Base-by-base conservation (phyloP, 2,888 invertebrate genomes). In the Epiblema foenella region DNA sequence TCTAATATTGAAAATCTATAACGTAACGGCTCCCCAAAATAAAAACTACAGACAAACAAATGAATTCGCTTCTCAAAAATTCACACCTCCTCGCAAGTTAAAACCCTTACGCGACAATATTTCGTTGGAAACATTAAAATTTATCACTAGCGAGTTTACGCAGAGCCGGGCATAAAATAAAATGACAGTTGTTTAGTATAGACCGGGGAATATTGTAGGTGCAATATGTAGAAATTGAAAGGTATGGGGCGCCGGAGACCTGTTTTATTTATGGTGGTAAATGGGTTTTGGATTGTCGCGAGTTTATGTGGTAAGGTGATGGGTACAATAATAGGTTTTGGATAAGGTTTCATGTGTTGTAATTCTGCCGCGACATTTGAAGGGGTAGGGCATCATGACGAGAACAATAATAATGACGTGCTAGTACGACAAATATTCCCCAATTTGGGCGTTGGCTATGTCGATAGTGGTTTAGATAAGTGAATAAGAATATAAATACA, bases 181-280 rank as follows among this genome's bases (percentile, higher is more conserved):
- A 92, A 93, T 91, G 93, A 92, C 93, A 92, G 91, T 93, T 93
- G 93, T 93, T 93, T 93, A 93, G 90, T 90, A 88, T 81, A 85
- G 89, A 83, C 89, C 77, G 86, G 91, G 93, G 93, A 90, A 88
- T 89, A 88, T 87, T 84, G 85, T 81, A 82, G 83, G 83, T 84
- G 73, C 71, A 79, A 71, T 86, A 87, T 86, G 87, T 86, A 85
- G 87, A 90, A 91, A 93, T 93, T 93, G 93, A 93, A 93, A 92
- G 92, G 91, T 90, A 92, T 89, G 87, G 91, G 90, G 87, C 91
- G 85, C 86, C 69, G 67, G 91, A 90, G 92, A 87, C 86, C 81
- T 85, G 84, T 88, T 91, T 93, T 92, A 92, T 93, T 92, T 91
- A 92, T 91, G 88, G 83, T 76, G 79, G 84, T 82, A 89, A 89